These are phyloP conservation scores for Hirtodrosophila cameraria DNA, from an alignment of 2,888 invertebrate species.

Conservation along the genomic window DNA sequence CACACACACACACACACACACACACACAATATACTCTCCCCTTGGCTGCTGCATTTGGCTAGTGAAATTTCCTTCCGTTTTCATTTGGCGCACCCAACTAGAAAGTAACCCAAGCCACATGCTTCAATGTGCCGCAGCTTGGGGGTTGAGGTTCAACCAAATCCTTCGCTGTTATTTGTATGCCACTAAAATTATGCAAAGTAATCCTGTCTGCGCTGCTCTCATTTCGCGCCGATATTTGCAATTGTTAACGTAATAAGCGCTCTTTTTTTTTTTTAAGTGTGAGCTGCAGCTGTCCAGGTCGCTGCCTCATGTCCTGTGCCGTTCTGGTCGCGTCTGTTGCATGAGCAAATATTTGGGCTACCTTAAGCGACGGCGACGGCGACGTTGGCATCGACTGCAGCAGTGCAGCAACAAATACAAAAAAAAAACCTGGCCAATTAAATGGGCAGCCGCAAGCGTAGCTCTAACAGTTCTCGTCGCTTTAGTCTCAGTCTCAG, in stretches of 20 bases:
- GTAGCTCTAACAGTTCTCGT: constrained; percentile 11
- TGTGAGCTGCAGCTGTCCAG: constrained; percentile 66
- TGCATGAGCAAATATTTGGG: constrained; percentile 76
- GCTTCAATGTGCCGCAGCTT: constrained; percentile 13
- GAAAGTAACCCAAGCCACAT: constrained; percentile 28
- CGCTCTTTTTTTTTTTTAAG: constrained; percentile 72
- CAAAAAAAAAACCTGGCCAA: constrained; percentile 72
- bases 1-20: constrained; percentile 6
- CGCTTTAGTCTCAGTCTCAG: constrained; percentile 19
- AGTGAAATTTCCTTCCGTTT: constrained; percentile 79
- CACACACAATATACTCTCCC: constrained; percentile 16
- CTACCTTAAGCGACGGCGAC: constrained; percentile 73
- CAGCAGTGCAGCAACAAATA: constrained; percentile 59
- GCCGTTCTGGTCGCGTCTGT: constrained; percentile 60
- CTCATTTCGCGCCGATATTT: constrained; percentile 72
- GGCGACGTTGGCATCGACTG: constrained; percentile 41
- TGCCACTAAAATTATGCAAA: constrained; percentile 77
- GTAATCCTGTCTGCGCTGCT: constrained; percentile 68
- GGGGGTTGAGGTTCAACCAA: constrained; percentile 17
- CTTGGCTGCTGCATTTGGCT: constrained; percentile 66
- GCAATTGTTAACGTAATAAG: constrained; percentile 80
- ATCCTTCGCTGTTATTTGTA: constrained; percentile 72
- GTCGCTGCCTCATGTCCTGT: background rate
- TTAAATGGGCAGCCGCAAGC: constrained; percentile 69
- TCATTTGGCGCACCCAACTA: constrained; percentile 41